Evolutionary conservation across 2,113 vertebrate species (phyloP).

Genomic region (Phalacrocorax pelagicus): DNA sequence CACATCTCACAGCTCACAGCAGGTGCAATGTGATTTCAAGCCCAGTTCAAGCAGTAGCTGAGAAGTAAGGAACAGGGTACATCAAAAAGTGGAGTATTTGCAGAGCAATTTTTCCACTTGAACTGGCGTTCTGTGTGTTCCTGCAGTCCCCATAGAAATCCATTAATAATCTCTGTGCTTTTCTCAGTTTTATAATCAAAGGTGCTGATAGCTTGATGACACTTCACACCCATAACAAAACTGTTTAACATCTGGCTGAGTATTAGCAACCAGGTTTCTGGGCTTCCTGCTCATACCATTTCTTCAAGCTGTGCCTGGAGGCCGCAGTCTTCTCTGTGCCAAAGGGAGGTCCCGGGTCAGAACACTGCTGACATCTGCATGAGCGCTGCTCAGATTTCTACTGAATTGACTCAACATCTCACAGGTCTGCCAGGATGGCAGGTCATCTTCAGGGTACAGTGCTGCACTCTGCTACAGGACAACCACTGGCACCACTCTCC

Average conservation of each 20-base stretch:
- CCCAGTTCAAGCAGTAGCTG: neutral
- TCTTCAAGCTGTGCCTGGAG: neutral
- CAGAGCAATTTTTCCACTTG: neutral
- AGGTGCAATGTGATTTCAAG: neutral
- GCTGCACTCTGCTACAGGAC: neutral
- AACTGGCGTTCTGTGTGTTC: neutral
- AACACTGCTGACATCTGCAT: neutral
- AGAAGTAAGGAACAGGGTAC: neutral
- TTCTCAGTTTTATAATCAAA: neutral
- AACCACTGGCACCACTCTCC: neutral
- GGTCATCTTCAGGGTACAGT: neutral
- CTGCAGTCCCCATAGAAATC: neutral
- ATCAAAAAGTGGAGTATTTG: neutral
- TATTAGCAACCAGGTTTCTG: neutral
- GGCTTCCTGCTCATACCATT: neutral
- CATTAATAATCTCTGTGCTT: neutral
- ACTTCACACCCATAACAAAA: neutral
- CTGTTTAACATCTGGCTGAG: neutral
- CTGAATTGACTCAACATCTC: neutral
- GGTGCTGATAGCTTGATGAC: neutral
- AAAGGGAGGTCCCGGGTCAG: neutral
- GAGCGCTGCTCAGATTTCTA: neutral
- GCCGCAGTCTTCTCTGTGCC: neutral
- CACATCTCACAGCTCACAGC: neutral
- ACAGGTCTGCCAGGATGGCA: neutral